Evolutionary conservation across 2,797 vertebrate species (phyloP).

Genomic region (Lindbergichthys nudifrons): DNA sequence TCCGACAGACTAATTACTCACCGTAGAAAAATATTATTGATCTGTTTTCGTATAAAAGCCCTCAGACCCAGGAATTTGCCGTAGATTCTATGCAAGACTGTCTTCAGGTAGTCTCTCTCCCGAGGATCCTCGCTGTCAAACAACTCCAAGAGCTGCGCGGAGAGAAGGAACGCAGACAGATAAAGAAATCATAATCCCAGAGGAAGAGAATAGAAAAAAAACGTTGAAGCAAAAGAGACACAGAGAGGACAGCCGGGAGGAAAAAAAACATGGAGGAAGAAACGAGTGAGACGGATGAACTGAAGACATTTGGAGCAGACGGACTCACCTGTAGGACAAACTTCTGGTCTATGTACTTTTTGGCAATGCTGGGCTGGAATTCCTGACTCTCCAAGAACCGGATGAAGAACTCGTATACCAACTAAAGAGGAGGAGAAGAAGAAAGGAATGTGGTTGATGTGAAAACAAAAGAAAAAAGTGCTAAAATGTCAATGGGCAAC

Average conservation of each 20-base stretch:
- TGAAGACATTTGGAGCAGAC: too few species aligned
- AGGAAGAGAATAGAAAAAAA: not conserved
- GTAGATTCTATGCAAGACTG: conserved; percentile 99
- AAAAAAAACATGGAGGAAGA: not conserved
- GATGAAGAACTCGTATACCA: conserved; percentile 99
- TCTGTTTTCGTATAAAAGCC: conserved; percentile 99
- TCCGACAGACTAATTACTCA: conserved; percentile 76
- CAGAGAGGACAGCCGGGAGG: not conserved
- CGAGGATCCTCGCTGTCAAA: conserved; percentile 99
- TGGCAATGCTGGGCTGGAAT: conserved; percentile 99
- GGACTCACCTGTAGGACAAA: conserved; percentile 98
- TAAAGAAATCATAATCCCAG: not conserved
- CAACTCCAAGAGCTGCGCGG: conserved; percentile 93
- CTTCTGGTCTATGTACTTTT: conserved; percentile 99
- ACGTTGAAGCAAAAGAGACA: not conserved
- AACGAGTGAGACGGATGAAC: too few species aligned
- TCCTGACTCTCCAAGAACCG: conserved; percentile 99
- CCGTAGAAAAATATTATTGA: conserved; percentile 99
- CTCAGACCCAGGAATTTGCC: conserved; percentile 99
- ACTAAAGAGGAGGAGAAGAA: conserved; percentile 79
- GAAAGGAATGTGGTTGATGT: not conserved
- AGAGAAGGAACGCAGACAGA: not conserved
- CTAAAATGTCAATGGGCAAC: not conserved
- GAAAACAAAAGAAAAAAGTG: not conserved
- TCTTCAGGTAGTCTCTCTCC: conserved; percentile 99